phyloP scores from a whole-genome alignment of 2,888 invertebrate genomes.

The Cantharis nigra region DNA sequence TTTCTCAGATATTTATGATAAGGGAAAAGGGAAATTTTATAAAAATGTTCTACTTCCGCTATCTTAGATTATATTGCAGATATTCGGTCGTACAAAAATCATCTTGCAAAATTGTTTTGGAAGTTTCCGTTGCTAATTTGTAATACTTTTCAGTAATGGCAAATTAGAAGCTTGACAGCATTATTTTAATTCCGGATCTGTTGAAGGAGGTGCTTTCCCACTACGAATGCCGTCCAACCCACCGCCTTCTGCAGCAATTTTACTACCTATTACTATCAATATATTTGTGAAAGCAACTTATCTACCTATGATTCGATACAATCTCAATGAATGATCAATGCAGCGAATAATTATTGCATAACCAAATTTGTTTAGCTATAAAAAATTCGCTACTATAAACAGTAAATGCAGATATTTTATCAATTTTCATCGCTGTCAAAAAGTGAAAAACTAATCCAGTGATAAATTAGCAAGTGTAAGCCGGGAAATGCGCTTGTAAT shows the following conservation, averaged over 20 bases:
- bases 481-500: no score
- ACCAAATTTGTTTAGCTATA: no score
- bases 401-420: no score
- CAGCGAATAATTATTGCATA: background rate
- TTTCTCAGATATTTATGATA: no score
- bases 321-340: background rate
- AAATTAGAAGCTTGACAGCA: background rate
- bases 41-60: no score
- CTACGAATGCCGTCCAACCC: constrained; percentile 25
- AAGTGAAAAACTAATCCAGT: no score
- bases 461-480: no score
- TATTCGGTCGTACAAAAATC: background rate
- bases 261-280: constrained; percentile 13
- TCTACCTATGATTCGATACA: constrained; percentile 19
- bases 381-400: no score
- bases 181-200: constrained; percentile 15
- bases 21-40: no score
- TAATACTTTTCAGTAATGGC: background rate
- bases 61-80: no score
- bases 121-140: background rate
- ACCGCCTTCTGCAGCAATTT: constrained; percentile 33
- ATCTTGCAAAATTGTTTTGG: background rate
- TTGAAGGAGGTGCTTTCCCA: constrained; percentile 30
- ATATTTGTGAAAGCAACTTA: background rate
- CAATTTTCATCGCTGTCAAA: no score